phyloP scores from a whole-genome alignment of 2,113 vertebrate species.

The Phylloscopus whistleri region DNA sequence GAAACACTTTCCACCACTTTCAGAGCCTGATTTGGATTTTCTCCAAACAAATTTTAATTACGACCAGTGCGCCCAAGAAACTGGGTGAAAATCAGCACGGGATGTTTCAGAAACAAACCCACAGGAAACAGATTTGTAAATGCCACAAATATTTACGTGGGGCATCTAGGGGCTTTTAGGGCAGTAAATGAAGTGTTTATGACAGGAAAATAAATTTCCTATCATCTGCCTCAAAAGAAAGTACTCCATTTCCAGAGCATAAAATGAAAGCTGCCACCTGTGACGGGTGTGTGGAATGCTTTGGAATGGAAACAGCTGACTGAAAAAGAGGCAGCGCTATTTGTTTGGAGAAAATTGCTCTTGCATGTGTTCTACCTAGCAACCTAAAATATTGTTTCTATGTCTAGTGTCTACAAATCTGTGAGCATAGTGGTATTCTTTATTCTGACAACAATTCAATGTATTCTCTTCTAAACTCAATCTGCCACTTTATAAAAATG shows the following conservation, averaged over 20 bases:
- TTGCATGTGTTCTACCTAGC: background rate
- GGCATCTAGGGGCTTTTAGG: background rate
- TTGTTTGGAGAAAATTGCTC: background rate
- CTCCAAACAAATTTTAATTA: background rate
- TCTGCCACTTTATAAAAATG: background rate
- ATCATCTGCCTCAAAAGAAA: conserved; percentile 3
- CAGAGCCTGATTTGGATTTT: background rate
- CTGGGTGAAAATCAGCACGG: background rate
- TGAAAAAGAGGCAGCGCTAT: background rate
- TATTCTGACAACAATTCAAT: background rate
- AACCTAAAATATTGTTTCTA: background rate
- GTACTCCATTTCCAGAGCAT: background rate
- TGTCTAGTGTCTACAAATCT: background rate
- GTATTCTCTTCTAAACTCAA: background rate
- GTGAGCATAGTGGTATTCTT: background rate
- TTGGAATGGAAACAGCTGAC: background rate
- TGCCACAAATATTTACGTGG: background rate
- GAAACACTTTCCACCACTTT: background rate
- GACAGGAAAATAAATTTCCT: background rate
- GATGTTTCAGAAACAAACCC: background rate
- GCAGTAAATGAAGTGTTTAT: background rate
- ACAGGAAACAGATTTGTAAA: background rate
- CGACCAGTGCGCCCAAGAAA: background rate
- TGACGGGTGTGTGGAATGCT: background rate
- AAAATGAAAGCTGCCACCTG: conserved; percentile 9